Conservation (phyloP, 2,797 vertebrate genomes). For the Cephalopachus bancanus region DNA sequence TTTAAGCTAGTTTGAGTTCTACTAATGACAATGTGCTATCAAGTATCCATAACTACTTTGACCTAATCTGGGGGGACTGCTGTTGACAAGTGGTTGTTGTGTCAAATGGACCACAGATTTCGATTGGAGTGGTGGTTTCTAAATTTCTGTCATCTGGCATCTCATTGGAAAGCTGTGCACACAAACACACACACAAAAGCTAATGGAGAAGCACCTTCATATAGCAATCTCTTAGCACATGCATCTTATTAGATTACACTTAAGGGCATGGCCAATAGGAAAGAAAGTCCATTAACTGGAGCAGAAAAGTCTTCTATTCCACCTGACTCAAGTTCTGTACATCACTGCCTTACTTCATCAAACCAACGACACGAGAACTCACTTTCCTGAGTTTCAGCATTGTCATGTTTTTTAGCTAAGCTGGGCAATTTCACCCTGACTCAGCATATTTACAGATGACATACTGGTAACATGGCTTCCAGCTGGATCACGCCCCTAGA, state of each 20-base stretch:
- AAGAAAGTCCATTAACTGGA: background rate
- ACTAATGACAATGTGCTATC: conserved; percentile 39
- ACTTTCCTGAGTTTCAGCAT: background rate
- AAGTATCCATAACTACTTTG: conserved; percentile 15
- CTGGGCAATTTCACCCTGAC: background rate
- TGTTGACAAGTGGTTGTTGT: conserved; percentile 6
- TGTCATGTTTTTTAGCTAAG: background rate
- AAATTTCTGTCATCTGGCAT: conserved; percentile 53
- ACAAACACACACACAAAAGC: background rate
- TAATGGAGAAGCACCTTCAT: background rate
- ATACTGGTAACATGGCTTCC: background rate
- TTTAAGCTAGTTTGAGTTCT: conserved; percentile 52
- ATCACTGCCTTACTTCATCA: background rate
- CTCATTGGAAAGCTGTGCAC: background rate
- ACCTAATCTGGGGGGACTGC: conserved; percentile 24
- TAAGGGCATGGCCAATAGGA: background rate
- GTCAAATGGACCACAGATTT: background rate
- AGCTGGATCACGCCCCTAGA: background rate
- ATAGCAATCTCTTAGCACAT: conserved; percentile 35
- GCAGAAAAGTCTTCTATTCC: background rate
- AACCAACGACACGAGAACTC: background rate
- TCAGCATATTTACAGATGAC: background rate
- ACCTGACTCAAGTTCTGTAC: background rate
- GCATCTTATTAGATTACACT: background rate
- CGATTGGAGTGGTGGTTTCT: conserved; percentile 12